Conservation (phyloP, 2,113 vertebrate species). For the Pogonocichla stellata region DNA sequence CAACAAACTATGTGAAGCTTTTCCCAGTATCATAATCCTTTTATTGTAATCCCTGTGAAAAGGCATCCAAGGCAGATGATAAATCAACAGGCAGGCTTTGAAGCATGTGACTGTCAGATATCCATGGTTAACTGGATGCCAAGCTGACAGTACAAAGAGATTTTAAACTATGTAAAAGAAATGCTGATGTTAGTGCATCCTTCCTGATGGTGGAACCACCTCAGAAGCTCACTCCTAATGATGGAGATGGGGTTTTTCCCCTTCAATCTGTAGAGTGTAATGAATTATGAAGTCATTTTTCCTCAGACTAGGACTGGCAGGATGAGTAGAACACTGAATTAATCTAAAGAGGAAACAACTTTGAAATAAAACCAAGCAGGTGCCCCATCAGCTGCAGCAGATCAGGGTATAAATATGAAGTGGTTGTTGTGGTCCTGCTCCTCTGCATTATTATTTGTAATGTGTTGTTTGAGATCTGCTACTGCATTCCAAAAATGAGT, state of each 20-base stretch:
- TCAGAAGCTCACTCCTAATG: rapidly evolving
- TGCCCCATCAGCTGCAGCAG: neutral
- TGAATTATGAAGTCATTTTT: neutral
- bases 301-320: neutral
- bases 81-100: neutral
- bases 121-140: neutral
- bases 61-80: neutral
- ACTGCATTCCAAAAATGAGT: neutral
- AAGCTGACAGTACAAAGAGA: neutral
- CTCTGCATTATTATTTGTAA: neutral
- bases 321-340: neutral
- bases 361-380: neutral
- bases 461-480: neutral
- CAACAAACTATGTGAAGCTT: neutral
- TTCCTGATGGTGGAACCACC: neutral
- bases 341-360: neutral
- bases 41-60: neutral
- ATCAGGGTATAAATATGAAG: neutral
- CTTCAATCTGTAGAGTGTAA: neutral
- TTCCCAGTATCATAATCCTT: neutral
- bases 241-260: neutral
- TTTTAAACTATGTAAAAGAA: neutral
- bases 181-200: neutral
- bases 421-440: neutral
- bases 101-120: neutral